Conservation (phyloP, 35 echinoderm and acorn worm genomes). For the Heliocidaris tuberculata region DNA sequence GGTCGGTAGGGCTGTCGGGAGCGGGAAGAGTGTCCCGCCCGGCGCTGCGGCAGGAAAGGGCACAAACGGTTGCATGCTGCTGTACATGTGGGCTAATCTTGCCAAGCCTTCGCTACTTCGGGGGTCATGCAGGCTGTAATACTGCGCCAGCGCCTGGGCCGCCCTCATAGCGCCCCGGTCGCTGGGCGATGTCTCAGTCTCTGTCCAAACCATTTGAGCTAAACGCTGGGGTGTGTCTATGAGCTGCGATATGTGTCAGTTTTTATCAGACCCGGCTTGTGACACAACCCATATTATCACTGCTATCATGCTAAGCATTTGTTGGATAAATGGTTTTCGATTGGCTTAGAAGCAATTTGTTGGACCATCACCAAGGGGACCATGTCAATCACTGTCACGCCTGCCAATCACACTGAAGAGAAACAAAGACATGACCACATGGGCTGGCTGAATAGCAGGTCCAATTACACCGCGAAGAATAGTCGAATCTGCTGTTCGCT, state of each 20-base stretch:
- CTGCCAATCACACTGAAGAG: constrained; percentile 89
- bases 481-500: constrained; percentile 41
- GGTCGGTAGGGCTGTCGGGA: constrained; percentile 80
- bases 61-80: constrained; percentile 68
- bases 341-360: constrained; percentile 99
- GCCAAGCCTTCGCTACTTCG: constrained; percentile 32
- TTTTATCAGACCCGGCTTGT: constrained; percentile 84
- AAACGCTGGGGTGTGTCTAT: constrained; percentile 92
- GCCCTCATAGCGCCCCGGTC: constrained; percentile 45
- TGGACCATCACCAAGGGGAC: constrained; percentile 89
- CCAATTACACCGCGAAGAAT: constrained; percentile 76
- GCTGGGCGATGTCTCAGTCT: constrained; percentile 56
- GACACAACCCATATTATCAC: constrained; percentile 96
- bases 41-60: constrained; percentile 75
- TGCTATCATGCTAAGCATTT: constrained; percentile 95
- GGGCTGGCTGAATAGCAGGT: constrained; percentile 82
- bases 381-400: constrained; percentile 93
- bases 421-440: constrained; percentile 89
- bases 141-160: constrained; percentile 46
- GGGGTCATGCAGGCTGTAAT: neutral
- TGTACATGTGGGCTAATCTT: constrained; percentile 65
- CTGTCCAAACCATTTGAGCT: constrained; percentile 63
- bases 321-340: constrained; percentile 99
- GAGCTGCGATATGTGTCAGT: constrained; percentile 87
- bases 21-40: constrained; percentile 71